phyloP scores from a whole-genome alignment of 2,797 vertebrate genomes.

The Gorsachius magnificus region DNA sequence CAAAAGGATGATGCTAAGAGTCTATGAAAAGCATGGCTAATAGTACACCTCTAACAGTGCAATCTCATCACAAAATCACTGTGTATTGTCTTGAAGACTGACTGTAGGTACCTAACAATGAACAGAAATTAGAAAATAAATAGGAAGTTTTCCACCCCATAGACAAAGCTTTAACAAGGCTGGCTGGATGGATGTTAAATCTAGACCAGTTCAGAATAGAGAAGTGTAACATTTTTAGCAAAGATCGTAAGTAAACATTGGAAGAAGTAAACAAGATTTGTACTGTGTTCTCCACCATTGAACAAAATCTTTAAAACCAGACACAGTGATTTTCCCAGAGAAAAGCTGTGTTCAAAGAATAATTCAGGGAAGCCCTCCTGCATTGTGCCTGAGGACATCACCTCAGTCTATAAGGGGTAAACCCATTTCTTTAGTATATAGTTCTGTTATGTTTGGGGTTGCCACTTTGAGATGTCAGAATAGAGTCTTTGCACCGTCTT shows the following conservation, averaged over 20 bases:
- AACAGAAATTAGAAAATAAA: conserved; percentile 4
- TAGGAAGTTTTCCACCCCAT: not conserved
- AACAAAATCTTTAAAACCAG: conserved; percentile 41
- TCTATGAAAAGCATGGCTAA: not conserved
- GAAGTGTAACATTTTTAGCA: not conserved
- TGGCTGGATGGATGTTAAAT: not conserved
- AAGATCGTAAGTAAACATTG: not conserved
- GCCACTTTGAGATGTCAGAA: not conserved
- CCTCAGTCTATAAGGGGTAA: not conserved
- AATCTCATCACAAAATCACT: not conserved
- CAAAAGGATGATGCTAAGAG: not conserved
- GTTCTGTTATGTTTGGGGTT: not conserved
- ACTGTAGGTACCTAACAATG: not conserved
- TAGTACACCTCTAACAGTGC: not conserved
- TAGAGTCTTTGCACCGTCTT: not conserved
- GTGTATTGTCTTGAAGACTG: not conserved
- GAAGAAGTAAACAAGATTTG: conserved; percentile 30
- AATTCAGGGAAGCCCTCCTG: not conserved
- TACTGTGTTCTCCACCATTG: not conserved
- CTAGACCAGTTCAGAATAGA: not conserved
- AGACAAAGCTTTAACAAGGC: not conserved
- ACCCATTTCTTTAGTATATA: not conserved
- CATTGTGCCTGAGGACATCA: not conserved
- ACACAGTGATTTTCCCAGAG: not conserved
- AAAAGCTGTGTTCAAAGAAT: not conserved